Evolutionary conservation across 2,888 invertebrate genomes (phyloP).

Genomic region (Muschampia staudingeri): DNA sequence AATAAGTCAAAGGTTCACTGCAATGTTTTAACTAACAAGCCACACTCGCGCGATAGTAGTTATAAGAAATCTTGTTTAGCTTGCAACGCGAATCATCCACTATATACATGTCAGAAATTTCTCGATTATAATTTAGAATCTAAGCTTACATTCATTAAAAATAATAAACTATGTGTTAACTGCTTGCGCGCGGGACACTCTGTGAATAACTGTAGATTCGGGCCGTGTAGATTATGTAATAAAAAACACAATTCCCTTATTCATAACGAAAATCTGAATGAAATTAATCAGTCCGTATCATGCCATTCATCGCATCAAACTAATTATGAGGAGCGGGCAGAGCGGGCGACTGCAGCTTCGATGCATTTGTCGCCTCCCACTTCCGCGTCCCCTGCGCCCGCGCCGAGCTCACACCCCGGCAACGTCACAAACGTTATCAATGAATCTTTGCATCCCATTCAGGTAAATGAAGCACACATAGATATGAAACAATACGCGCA

Average conservation of each 20-base stretch:
- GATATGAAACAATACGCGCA: constrained; percentile 18
- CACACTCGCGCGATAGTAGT: constrained; percentile 13
- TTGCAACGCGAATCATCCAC: constrained; percentile 25
- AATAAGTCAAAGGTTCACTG: constrained; percentile 7
- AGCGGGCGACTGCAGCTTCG: constrained; percentile 2
- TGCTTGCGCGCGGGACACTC: constrained; percentile 21
- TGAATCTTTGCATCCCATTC: constrained; percentile 16
- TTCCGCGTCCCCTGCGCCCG: background rate
- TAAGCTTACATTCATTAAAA: constrained; percentile 14
- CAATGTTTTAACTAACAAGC: constrained; percentile 6
- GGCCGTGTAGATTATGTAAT: constrained; percentile 29
- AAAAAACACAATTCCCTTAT: constrained; percentile 23
- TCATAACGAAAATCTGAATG: constrained; percentile 7
- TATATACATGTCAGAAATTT: constrained; percentile 29
- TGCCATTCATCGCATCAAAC: background rate
- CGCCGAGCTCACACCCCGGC: background rate
- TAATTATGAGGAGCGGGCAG: background rate
- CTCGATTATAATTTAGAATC: constrained; percentile 9
- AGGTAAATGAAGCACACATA: constrained; percentile 22
- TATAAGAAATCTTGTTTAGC: constrained; percentile 9
- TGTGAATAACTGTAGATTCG: constrained; percentile 16
- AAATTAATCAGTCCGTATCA: background rate
- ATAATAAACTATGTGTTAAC: constrained; percentile 20
- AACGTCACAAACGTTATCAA: background rate
- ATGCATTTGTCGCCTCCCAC: background rate